Percentiles rank a stretch among this genome's conserved stretches.
Evolutionary conservation across 1,140 invertebrate species (phyloP).

Genomic region (Oscheius sp.): DNA sequence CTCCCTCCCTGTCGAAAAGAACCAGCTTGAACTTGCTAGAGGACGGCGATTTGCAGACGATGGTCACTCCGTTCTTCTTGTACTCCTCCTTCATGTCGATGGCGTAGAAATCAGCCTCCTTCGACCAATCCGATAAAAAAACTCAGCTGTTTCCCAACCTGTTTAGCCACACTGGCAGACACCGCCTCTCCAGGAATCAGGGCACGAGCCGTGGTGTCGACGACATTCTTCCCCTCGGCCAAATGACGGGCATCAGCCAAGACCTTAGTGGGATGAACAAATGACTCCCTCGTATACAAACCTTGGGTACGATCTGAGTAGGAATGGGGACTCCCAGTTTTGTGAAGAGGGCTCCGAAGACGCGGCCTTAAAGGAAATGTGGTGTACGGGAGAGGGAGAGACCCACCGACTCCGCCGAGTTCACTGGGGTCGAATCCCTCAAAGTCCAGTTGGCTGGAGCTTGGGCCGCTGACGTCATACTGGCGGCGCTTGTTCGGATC

Average conservation of each 20-base stretch:
- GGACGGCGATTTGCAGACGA: slow-evolving; percentile 53
- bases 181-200: slow-evolving; percentile 43
- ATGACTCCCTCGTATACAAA: background rate
- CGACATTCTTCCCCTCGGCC: slow-evolving; percentile 31
- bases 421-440: slow-evolving; percentile 60
- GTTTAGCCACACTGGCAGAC: slow-evolving; percentile 23
- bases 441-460: slow-evolving; percentile 47
- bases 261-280: slow-evolving; percentile 46
- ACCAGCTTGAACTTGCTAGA: slow-evolving; percentile 61
- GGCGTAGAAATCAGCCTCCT: slow-evolving; percentile 57
- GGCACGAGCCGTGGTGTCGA: background rate
- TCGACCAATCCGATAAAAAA: slow-evolving; percentile 32
- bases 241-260: slow-evolving; percentile 55
- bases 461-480: slow-evolving; percentile 57
- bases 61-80: slow-evolving; percentile 51
- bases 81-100: slow-evolving; percentile 47
- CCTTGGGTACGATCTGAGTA: slow-evolving; percentile 55
- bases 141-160: slow-evolving; percentile 9
- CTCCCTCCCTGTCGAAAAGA: slow-evolving; percentile 59
- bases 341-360: slow-evolving; percentile 59
- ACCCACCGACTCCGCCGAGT: slow-evolving; percentile 56
- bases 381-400: too few relatives aligned
- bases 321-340: slow-evolving; percentile 61
- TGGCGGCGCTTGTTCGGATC: slow-evolving; percentile 60
- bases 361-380: slow-evolving; percentile 47